Evolutionary conservation across 2,888 invertebrate species (phyloP), one percentile per base, ranked within the genome.

Genomic region (Cotesia congregata): DNA sequence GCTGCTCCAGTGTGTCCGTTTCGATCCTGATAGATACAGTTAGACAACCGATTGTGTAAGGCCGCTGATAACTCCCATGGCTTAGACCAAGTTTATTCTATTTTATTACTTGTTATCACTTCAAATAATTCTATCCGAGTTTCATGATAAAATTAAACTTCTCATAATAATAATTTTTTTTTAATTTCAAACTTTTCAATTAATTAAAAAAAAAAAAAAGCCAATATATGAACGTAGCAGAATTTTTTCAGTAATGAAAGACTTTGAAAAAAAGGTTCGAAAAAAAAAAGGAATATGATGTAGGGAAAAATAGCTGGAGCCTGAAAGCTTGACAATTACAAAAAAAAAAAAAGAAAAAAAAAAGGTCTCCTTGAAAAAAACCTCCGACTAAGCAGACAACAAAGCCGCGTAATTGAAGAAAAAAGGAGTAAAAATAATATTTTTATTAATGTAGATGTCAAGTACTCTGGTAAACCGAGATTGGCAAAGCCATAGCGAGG

Each of bases 401-500:
- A 67, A 67, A 50, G 12, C 50, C 7, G 12, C 50, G 12, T 50
- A 50, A 50, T 50, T 50, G 50, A 50, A 9, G 7, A 50, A 50
- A 50, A 70, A 72, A 72, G 9, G 12, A 39, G 12, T n/a, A 38
- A 38, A 39, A 67, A 20, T 17, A 69, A 9, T 17, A 59, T 39
- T 15, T 20, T 17, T 50, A 12, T 50, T 50, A 50, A 50, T 50
- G 50, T 50, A 50, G 50, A 50, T 50, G 50, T 50, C 50, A 50
- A 50, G 50, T 50, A 50, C 50, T 50, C 50, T 50, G 12, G 50
- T 50, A 50, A 50, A 50, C 61, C 41, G 67, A 68, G 72, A 41
- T 69, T 50, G 61, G 17, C 40, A 59, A 76, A 68, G 20, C 17
- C 38, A 50, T 50, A 20, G 3, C 67, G 77, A 77, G 70, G 77